Evolutionary conservation across 2,797 vertebrate species (phyloP).

Genomic region (Mus caroli): DNA sequence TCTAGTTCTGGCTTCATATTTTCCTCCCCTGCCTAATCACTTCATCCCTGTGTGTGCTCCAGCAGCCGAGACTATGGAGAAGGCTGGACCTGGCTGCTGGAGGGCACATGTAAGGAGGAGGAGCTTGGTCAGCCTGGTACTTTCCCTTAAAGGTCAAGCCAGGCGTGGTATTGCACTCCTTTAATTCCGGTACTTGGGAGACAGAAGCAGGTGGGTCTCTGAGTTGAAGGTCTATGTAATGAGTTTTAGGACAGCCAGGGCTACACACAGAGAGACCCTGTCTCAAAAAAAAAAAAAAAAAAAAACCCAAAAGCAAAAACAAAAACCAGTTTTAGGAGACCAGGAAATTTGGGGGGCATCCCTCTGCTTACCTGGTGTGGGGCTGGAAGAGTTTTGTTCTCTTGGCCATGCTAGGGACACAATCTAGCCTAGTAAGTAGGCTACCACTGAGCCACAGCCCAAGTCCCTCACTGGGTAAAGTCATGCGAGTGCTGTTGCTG

Average conservation of each 20-base stretch:
- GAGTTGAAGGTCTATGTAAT: neutral
- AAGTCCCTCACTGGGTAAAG: neutral
- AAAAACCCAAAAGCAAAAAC: neutral
- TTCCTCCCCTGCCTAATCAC: neutral
- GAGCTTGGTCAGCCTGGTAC: neutral
- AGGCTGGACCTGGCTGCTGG: constrained; percentile 19
- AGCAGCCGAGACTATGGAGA: constrained; percentile 8
- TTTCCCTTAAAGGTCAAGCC: neutral
- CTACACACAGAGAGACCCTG: neutral
- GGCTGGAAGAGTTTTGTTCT: neutral
- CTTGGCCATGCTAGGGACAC: neutral
- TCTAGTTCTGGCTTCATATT: neutral
- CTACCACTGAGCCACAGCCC: neutral
- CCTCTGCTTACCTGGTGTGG: neutral
- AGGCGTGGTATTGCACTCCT: neutral
- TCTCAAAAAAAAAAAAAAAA: neutral
- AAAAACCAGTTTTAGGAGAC: neutral
- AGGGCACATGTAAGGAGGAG: neutral
- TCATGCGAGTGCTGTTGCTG: neutral
- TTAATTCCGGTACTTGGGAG: neutral
- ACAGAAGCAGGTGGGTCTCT: neutral
- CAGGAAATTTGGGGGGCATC: neutral
- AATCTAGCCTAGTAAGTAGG: neutral
- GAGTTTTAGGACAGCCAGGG: neutral
- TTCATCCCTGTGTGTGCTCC: neutral